A percentile compares a stretch with the other conserved stretches of the same genome.
These are phyloP conservation scores for Carcharodon carcharias DNA, from an alignment of 2,797 vertebrate species.

Conservation along the genomic window DNA sequence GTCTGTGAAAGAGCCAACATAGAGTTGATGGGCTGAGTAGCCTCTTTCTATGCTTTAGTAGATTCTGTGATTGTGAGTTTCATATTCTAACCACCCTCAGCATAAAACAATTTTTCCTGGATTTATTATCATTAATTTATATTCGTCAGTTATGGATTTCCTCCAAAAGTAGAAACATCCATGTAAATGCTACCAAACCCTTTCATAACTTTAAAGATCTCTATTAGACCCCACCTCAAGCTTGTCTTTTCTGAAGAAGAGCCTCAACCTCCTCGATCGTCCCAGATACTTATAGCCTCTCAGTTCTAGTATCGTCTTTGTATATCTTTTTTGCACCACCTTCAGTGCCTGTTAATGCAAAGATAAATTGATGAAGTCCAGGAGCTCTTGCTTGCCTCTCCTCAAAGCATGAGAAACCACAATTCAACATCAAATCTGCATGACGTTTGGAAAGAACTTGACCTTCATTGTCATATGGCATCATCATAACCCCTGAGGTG, in stretches of 20 bases:
- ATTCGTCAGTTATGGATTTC: not conserved
- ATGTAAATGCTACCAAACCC: not conserved
- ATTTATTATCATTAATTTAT: not conserved
- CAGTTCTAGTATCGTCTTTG: not conserved
- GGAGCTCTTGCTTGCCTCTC: not conserved
- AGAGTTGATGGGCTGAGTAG: not conserved
- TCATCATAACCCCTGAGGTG: not conserved
- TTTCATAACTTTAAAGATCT: not conserved
- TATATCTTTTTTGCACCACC: no score
- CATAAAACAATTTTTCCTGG: not conserved
- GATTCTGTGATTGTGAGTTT: not conserved
- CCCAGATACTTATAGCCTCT: not conserved
- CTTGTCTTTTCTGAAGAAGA: not conserved
- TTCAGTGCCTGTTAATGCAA: not conserved
- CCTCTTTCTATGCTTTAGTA: not conserved
- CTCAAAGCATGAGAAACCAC: not conserved
- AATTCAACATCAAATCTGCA: not conserved
- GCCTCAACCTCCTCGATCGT: not conserved
- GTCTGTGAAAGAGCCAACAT: no score
- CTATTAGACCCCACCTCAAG: not conserved
- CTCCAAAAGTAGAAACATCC: not conserved
- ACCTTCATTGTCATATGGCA: not conserved
- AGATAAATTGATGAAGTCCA: not conserved
- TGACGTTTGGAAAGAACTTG: not conserved
- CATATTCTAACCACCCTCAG: not conserved